phyloP scores from a whole-genome alignment of 2,888 invertebrate genomes.

The Zelleria hepariella region DNA sequence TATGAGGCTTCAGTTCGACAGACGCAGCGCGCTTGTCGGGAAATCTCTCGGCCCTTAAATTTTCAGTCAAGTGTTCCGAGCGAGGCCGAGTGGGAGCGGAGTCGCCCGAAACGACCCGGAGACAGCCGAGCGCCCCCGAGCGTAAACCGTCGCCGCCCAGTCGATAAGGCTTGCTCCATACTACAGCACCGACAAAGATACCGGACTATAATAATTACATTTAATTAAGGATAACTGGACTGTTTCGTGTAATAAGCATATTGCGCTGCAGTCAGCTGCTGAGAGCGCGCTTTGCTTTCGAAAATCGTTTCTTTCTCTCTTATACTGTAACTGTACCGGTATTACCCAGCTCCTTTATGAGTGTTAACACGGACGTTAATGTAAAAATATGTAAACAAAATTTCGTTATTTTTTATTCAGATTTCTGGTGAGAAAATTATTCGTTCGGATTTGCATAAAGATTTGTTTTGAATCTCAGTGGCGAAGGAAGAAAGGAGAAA shows the following conservation, averaged over 20 bases:
- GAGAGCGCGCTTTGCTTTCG: not conserved
- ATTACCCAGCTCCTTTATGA: not conserved
- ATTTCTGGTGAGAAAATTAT: not conserved
- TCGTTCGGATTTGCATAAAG: not conserved
- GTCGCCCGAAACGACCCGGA: constrained; percentile 27
- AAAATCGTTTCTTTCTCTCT: not conserved
- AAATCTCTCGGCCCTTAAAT: constrained; percentile 64
- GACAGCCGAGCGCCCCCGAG: constrained; percentile 39
- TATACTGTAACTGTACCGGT: not conserved
- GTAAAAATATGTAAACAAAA: not conserved
- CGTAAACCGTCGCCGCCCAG: constrained; percentile 67
- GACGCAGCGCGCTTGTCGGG: constrained; percentile 46
- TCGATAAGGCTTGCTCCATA: constrained; percentile 70
- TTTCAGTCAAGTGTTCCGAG: constrained; percentile 45
- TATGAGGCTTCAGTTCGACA: constrained; percentile 16
- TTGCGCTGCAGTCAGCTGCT: constrained; percentile 27
- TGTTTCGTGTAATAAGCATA: constrained; percentile 56
- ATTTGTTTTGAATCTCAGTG: not conserved
- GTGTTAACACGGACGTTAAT: not conserved
- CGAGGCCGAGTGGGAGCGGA: constrained; percentile 38
- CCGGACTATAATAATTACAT: constrained; percentile 70
- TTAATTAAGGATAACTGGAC: constrained; percentile 63
- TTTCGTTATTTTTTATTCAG: not conserved
- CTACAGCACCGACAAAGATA: constrained; percentile 60
- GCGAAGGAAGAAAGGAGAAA: not conserved